Percentiles rank a stretch among this genome's conserved stretches.
Conservation (phyloP, 1,140 invertebrate genomes). For the Leptestheria dahalacensis region DNA sequence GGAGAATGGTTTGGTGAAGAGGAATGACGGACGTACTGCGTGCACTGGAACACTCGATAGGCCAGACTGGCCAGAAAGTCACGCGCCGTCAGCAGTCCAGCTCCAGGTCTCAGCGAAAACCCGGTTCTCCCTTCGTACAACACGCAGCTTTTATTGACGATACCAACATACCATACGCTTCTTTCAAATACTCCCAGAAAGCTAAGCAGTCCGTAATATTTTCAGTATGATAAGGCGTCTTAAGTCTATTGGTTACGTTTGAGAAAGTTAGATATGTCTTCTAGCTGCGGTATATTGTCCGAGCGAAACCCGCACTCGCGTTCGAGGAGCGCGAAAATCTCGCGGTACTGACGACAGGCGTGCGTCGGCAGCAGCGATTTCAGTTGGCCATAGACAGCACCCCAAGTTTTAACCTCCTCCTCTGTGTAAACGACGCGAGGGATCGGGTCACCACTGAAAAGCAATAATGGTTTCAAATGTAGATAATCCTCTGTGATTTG, state of each 20-base stretch:
- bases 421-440: conserved; percentile 76
- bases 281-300: conserved; percentile 81
- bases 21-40: conserved; percentile 86
- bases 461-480: too few species aligned
- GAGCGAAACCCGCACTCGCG: conserved; percentile 72
- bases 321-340: conserved; percentile 68
- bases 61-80: conserved; percentile 93
- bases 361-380: conserved; percentile 76
- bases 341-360: conserved; percentile 78
- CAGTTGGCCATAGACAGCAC: conserved; percentile 75
- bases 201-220: too few species aligned
- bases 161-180: too few species aligned
- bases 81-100: conserved; percentile 78
- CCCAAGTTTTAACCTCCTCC: conserved; percentile 83
- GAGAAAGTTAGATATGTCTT: conserved; percentile 88
- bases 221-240: neutral
- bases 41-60: conserved; percentile 95
- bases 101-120: conserved; percentile 80
- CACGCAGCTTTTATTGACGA: too few species aligned
- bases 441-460: conserved; percentile 67
- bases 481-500: neutral
- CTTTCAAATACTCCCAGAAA: too few species aligned
- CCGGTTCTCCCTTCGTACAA: conserved; percentile 53
- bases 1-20: conserved; percentile 94
- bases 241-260: conserved; percentile 34